Percentiles rank a stretch among this genome's conserved stretches.
phyloP scores from a whole-genome alignment of 2,797 vertebrate species.

The Galaxias olidus region DNA sequence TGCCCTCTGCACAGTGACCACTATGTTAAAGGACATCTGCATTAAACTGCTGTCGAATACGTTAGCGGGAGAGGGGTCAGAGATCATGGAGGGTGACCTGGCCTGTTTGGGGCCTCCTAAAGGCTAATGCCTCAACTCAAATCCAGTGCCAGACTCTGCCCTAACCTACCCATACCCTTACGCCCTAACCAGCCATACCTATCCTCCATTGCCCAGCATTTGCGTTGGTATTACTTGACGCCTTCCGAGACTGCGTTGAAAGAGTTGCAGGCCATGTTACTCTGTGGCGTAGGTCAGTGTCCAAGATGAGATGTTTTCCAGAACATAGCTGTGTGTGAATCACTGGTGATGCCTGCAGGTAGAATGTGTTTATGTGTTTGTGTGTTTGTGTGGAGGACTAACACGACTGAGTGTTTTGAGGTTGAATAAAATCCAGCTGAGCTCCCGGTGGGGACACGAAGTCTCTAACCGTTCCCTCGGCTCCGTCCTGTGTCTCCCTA shows the following conservation, averaged over 20 bases:
- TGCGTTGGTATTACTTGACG: too few species aligned
- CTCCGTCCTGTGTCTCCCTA: conserved; percentile 19
- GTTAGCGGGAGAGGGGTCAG: not conserved
- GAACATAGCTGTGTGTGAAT: too few species aligned
- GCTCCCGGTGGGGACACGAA: not conserved
- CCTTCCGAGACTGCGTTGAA: too few species aligned
- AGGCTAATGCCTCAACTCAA: not conserved
- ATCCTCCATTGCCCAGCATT: too few species aligned
- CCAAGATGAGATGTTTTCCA: too few species aligned
- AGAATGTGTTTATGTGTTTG: not conserved
- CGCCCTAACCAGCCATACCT: not conserved
- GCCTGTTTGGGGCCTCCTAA: not conserved
- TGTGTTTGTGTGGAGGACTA: too few species aligned
- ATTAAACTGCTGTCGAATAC: not conserved
- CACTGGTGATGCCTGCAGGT: not conserved
- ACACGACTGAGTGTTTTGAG: too few species aligned
- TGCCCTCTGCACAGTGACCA: conserved; percentile 7
- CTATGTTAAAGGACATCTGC: too few species aligned
- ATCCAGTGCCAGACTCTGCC: not conserved
- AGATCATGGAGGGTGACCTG: not conserved
- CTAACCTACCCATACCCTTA: not conserved
- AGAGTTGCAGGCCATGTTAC: too few species aligned
- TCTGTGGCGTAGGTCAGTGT: too few species aligned
- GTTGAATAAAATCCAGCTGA: too few species aligned
- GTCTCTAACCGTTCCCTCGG: conserved; percentile 1